Evolutionary conservation across 2,797 vertebrate genomes (phyloP).

Genomic region (Allenopithecus nigroviridis): DNA sequence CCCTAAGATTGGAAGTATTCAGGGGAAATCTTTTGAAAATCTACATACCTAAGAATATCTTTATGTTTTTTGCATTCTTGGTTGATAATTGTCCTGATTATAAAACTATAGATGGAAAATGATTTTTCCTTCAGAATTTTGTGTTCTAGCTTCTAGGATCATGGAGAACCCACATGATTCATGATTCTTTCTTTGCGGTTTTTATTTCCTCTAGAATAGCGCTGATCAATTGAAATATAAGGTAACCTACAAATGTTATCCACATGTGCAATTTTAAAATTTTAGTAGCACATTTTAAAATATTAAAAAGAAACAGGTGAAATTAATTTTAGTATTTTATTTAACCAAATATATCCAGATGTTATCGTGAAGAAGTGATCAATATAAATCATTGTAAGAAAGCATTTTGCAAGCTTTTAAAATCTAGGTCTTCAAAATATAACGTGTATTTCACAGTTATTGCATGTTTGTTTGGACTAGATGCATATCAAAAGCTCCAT

Average conservation of each 20-base stretch:
- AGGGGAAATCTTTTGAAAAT: background rate
- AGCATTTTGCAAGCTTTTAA: background rate
- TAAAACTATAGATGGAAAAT: background rate
- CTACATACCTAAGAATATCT: background rate
- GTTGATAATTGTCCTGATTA: background rate
- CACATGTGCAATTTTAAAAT: background rate
- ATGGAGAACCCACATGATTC: background rate
- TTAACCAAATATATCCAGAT: background rate
- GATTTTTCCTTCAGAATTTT: background rate
- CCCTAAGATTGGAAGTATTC: background rate
- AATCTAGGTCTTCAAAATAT: background rate
- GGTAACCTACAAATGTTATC: background rate
- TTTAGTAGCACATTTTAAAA: background rate
- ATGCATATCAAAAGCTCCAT: background rate
- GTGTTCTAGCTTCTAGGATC: background rate
- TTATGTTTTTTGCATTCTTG: background rate
- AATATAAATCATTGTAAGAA: background rate
- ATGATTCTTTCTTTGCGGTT: background rate
- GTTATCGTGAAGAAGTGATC: background rate
- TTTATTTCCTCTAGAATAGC: background rate
- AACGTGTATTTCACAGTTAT: no score
- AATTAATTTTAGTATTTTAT: slow-evolving; percentile 24
- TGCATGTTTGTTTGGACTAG: background rate
- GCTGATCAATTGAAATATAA: background rate
- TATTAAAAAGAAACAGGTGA: background rate